Evolutionary conservation across 2,888 invertebrate genomes (phyloP), one percentile per base, ranked within the genome.

Genomic region (Leucoptera coffeella): DNA sequence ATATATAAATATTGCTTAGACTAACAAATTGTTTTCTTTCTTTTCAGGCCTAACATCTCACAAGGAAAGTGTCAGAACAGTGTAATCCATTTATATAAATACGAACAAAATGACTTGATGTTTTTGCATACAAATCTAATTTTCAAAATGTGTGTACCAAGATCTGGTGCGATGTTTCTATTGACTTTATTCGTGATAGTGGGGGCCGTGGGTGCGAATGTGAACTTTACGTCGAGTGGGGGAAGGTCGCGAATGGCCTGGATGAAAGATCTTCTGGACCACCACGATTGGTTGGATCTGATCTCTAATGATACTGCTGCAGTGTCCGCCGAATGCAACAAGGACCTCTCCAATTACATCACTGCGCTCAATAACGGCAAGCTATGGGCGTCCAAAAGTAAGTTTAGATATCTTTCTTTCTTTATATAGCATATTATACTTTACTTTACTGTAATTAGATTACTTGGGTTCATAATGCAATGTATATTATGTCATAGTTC

Each of bases 331-430:
- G 55, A 61, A 50, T 43, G 80, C 73, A 28, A 62, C 75, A 29
- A 65, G 42, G 47, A 79, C 64, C 37, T 85, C 71, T 41, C 69
- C 71, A 42, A 57, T 60, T 69, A 69, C 32, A 34, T 67, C 43
- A 54, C 60, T 13, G 80, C 80, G 1, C 59, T 88, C 11, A 72
- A 73, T 33, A 74, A 75, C 28, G 85, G 81, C 29, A 73, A 77
- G 35, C 59, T 79, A 22, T 88, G 88, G 88, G 88, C 88, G 7
- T 80, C 83, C 17, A 82, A 80, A 67, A 83, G 88, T 88, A 50
- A 80, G 83, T 79, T 7, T n/a, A 19, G n/a, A n/a, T n/a, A n/a
- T n/a, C n/a, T n/a, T n/a, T n/a, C n/a, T n/a, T n/a, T n/a, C n/a
- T n/a, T n/a, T n/a, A n/a, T n/a, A n/a, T n/a, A n/a, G n/a, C n/a